A percentile compares a stretch with the other conserved stretches of the same genome.
These are phyloP conservation scores for Neelides folsomi DNA, from an alignment of 2,888 invertebrate species.

Conservation along the genomic window DNA sequence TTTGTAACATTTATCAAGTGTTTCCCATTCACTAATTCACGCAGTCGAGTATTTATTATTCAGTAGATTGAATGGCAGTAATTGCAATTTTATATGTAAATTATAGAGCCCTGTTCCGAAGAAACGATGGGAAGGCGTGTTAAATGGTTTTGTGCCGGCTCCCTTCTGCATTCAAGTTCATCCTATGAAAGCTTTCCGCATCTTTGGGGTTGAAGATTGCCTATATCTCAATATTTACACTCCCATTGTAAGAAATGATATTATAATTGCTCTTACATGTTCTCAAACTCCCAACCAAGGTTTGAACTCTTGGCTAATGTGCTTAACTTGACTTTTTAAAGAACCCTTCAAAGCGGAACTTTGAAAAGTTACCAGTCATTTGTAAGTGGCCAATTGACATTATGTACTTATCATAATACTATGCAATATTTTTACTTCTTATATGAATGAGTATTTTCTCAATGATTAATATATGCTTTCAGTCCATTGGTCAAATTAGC, in stretches of 20 bases:
- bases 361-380: conserved; percentile 3
- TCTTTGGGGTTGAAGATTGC: conserved; percentile 16
- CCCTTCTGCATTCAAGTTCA: conserved; percentile 22
- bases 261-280: too few species aligned
- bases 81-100: too few species aligned
- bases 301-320: not conserved
- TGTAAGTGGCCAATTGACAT: too few species aligned
- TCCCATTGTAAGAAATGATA: conserved; percentile 11
- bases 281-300: not conserved
- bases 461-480: too few species aligned
- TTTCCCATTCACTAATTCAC: too few species aligned
- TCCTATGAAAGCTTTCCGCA: conserved; percentile 12
- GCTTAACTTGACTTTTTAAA: not conserved
- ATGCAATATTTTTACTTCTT: not conserved
- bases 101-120: conserved; percentile 4
- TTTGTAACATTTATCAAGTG: too few species aligned
- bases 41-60: too few species aligned
- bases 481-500: too few species aligned
- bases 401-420: too few species aligned
- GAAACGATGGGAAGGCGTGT: conserved; percentile 12
- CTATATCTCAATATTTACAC: conserved; percentile 22
- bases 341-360: conserved; percentile 7
- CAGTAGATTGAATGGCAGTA: too few species aligned
- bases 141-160: conserved; percentile 10
- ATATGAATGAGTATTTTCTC: too few species aligned